Conservation (phyloP, 2,113 vertebrate genomes). For the Corythoichthys intestinalis region DNA sequence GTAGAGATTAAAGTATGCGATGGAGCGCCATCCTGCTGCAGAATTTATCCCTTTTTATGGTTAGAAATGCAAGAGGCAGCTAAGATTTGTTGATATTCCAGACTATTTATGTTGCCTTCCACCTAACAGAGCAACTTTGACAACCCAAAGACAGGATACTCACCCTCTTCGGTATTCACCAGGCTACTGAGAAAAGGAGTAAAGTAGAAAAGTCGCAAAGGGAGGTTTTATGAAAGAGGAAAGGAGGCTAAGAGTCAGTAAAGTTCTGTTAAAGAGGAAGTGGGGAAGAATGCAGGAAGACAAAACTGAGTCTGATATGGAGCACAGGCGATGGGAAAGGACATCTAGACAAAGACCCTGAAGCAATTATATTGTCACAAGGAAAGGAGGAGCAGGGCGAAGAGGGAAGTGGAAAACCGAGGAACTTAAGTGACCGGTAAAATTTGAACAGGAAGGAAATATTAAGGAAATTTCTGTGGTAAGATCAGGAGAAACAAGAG, state of each 20-base stretch:
- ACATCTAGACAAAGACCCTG: conserved; percentile 1
- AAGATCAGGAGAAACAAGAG: background rate
- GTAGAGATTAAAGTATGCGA: too few relatives aligned
- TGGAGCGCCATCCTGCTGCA: too few relatives aligned
- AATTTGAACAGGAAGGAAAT: background rate
- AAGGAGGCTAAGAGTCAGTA: background rate
- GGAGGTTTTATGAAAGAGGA: conserved; percentile 4
- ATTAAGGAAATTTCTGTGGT: background rate
- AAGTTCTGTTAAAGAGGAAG: background rate
- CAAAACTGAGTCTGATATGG: background rate
- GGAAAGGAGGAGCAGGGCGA: background rate
- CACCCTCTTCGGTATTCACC: conserved; percentile 39
- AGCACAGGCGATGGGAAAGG: background rate
- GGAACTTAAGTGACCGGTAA: background rate
- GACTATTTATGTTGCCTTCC: too few relatives aligned
- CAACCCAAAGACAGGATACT: conserved; percentile 43
- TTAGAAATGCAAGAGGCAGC: too few relatives aligned
- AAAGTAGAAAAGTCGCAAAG: background rate
- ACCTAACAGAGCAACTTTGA: conserved; percentile 19
- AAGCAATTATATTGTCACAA: background rate
- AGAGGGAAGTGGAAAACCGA: background rate
- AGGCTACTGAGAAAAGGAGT: conserved; percentile 13
- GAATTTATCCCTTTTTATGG: too few relatives aligned
- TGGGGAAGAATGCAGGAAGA: background rate
- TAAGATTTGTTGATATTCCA: too few relatives aligned